Evolutionary conservation across 2,797 vertebrate species (phyloP).

Genomic region (Acrossocheilus fasciatus): DNA sequence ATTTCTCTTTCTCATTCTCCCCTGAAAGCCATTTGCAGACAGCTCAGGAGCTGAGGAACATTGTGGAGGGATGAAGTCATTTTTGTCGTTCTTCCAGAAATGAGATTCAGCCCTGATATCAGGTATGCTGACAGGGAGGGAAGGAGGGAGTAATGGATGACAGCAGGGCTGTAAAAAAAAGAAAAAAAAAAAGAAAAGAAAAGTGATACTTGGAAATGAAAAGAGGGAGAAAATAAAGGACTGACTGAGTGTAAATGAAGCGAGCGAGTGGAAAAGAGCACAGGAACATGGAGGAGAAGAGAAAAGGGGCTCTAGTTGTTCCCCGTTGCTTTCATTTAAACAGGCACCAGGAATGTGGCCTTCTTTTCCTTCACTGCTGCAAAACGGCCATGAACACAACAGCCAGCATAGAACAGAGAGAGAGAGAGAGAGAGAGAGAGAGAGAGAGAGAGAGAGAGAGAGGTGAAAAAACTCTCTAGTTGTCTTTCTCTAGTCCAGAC

Average conservation of each 20-base stretch:
- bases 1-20: conserved; percentile 11
- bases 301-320: conserved; percentile 14
- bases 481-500: not conserved
- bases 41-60: conserved; percentile 39
- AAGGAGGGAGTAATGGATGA: conserved; percentile 19
- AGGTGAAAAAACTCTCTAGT: conserved; percentile 20
- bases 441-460: not conserved
- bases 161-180: not conserved
- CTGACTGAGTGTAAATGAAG: conserved; percentile 42
- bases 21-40: conserved; percentile 33
- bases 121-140: conserved; percentile 39
- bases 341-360: conserved; percentile 57
- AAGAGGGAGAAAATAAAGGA: conserved; percentile 41
- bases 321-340: conserved; percentile 46
- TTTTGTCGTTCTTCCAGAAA: conserved; percentile 42
- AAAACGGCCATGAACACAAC: conserved; percentile 38
- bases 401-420: not conserved
- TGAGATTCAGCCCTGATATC: conserved; percentile 57
- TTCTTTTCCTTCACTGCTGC: conserved; percentile 60
- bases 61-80: conserved; percentile 61
- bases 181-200: not conserved
- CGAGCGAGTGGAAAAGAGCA: conserved; percentile 1
- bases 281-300: not conserved
- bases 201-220: conserved; percentile 14
- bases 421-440: not conserved